Conservation (phyloP, 1,140 invertebrate genomes). For the Zophobas atratus region DNA sequence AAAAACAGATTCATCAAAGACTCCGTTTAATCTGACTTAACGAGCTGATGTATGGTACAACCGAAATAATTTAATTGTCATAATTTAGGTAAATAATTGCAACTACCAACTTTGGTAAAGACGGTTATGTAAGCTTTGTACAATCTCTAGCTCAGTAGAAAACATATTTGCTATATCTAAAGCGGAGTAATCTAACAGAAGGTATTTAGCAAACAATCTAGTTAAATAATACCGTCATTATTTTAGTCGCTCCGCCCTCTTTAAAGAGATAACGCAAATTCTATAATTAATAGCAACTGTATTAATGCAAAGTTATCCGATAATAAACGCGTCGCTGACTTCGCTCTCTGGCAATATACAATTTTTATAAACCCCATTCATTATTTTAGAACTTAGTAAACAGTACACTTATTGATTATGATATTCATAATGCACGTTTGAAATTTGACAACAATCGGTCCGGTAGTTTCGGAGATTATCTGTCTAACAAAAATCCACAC, state of each 20-base stretch:
- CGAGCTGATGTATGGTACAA: conserved; percentile 7
- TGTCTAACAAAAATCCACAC: too few relatives aligned
- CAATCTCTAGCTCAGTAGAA: not conserved
- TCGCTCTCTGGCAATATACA: not conserved
- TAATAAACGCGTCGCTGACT: conserved; percentile 32
- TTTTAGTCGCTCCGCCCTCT: conserved; percentile 52
- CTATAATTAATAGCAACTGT: conserved; percentile 52
- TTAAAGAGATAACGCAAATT: conserved; percentile 52
- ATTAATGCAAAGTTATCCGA: conserved; percentile 37
- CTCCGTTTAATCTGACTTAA: conserved; percentile 5
- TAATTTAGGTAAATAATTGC: conserved; percentile 32
- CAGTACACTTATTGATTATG: too few relatives aligned
- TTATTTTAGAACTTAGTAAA: too few relatives aligned
- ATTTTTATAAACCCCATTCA: not conserved
- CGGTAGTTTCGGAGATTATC: too few relatives aligned
- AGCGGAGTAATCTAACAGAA: conserved; percentile 32
- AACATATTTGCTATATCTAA: conserved; percentile 35
- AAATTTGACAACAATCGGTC: too few relatives aligned
- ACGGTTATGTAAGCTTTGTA: not conserved
- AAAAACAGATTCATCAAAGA: conserved; percentile 19
- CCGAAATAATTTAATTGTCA: conserved; percentile 17
- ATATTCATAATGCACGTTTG: too few relatives aligned
- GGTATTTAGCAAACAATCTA: conserved; percentile 51
- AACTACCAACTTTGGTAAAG: conserved; percentile 16
- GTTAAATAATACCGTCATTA: conserved; percentile 50